phyloP scores from a whole-genome alignment of 2,888 invertebrate species.

The Lasioglossum marginatum region DNA sequence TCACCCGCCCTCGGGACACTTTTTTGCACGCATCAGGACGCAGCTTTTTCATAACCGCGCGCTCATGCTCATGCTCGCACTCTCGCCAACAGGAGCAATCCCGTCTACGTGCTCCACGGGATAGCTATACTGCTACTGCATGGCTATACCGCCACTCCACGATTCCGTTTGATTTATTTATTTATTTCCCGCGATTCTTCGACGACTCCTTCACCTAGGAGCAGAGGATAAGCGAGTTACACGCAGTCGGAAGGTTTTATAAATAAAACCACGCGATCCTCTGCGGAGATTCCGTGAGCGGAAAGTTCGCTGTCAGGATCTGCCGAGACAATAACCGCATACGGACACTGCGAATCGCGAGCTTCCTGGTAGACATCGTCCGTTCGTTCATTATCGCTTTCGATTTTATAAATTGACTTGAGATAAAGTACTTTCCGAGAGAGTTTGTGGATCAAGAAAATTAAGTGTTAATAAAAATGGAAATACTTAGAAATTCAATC shows the following conservation, averaged over 20 bases:
- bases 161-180: conserved; percentile 51
- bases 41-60: conserved; percentile 47
- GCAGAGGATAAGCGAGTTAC: conserved; percentile 25
- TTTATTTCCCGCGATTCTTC: conserved; percentile 26
- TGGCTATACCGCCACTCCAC: too few species aligned
- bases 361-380: not conserved
- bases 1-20: conserved; percentile 53
- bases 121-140: not conserved
- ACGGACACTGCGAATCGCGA: not conserved
- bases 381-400: not conserved
- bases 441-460: not conserved
- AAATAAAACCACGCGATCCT: conserved; percentile 26
- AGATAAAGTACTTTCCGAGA: not conserved
- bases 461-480: not conserved
- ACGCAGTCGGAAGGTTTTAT: conserved; percentile 32
- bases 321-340: not conserved
- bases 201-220: conserved; percentile 5
- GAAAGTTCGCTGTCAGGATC: not conserved
- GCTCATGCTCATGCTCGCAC: not conserved
- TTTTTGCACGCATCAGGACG: conserved; percentile 52
- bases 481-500: not conserved
- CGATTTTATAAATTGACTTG: not conserved
- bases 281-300: not conserved
- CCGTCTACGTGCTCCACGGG: not conserved
- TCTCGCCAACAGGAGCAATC: conserved; percentile 13